Base-by-base conservation (phyloP, 2,888 invertebrate species). In the Dromius quadrimaculatus region DNA sequence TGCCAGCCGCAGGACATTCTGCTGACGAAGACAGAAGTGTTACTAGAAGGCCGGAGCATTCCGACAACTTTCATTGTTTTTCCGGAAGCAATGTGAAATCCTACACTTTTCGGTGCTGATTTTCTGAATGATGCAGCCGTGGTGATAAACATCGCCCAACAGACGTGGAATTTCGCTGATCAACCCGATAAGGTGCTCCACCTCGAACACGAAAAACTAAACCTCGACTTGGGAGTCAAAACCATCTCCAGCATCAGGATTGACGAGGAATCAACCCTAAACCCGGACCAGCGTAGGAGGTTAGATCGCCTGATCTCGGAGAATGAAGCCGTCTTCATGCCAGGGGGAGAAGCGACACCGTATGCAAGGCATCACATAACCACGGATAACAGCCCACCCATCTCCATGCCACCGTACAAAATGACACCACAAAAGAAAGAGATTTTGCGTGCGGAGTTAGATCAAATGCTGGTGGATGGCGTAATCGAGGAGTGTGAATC, bases 371-470 rank as follows among this genome's bases (percentile, higher is more conserved):
- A 79, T 36, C 20, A 9, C 5, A 77, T 78, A 1, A 74, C 76
- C 71, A 77, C 77, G 0, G 76, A 75, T 5, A 72, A 76, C 8
- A 73, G 76, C 22, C 36, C 72, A 8, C 78, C 79, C 0, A 74
- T 79, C 4, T 75, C 77, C 0, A 72, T 73, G 2, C 74, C n/a
- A n/a, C n/a, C n/a, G n/a, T n/a, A n/a, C n/a, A n/a, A n/a, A n/a
- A n/a, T n/a, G n/a, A n/a, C n/a, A n/a, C n/a, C n/a, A n/a, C n/a
- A n/a, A n/a, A n/a, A n/a, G n/a, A n/a, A n/a, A n/a, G n/a, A n/a
- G n/a, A n/a, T n/a, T n/a, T n/a, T n/a, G n/a, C n/a, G n/a, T n/a
- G n/a, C n/a, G n/a, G n/a, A n/a, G n/a, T n/a, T n/a, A n/a, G n/a
- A n/a, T n/a, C n/a, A n/a, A n/a, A n/a, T n/a, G n/a, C n/a, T n/a